Evolutionary conservation across 2,888 invertebrate species (phyloP), one percentile per base, ranked within the genome.

Genomic region (Epinotia bilunana): DNA sequence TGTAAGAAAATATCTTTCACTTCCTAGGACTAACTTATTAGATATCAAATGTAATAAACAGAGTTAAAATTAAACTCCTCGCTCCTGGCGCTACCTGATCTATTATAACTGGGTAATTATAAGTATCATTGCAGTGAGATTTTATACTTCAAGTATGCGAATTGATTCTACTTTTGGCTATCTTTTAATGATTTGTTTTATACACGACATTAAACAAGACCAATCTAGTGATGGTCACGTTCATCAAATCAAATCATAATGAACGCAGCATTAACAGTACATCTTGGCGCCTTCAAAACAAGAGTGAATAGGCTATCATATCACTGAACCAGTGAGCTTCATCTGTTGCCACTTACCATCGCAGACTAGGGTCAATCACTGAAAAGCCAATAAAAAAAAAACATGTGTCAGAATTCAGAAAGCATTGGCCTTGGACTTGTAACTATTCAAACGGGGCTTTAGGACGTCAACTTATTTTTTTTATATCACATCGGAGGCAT

Each of bases 1-100:
- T 20, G 69, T 69, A 60, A 60, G 69, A 60, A 39, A 60, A 68
- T 68, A 69, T 60, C 69, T 60, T 43, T 28, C 68, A 20, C 39
- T 39, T 39, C 39, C 23, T n/a, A 20, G 46, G 68, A n/a, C 57
- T 55, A 39, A 43, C 43, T 58, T 68, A 68, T 23, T 43, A 43
- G 23, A 57, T 43, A 43, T 23, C 11, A 23, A 13, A 53, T 65
- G 33, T 53, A 65, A 65, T 53, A 49, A 57, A 33, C 12, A 58
- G 9, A 13, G 16, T 57, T 68, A 9, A 57, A 20, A 18, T 23
- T 39, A 55, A 18, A 6, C n/a, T n/a, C 39, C 39, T 0, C 33
- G 33, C 33, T 53, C 16, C 49, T 64, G 9, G 5, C 28, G 23
- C 16, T 49, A 6, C 13, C 28, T 16, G 18, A 9, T 33, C 13